Evolutionary conservation across 2,113 vertebrate genomes (phyloP), one percentile per base, ranked within the genome.

Genomic region (Erythrolamprus reginae): DNA sequence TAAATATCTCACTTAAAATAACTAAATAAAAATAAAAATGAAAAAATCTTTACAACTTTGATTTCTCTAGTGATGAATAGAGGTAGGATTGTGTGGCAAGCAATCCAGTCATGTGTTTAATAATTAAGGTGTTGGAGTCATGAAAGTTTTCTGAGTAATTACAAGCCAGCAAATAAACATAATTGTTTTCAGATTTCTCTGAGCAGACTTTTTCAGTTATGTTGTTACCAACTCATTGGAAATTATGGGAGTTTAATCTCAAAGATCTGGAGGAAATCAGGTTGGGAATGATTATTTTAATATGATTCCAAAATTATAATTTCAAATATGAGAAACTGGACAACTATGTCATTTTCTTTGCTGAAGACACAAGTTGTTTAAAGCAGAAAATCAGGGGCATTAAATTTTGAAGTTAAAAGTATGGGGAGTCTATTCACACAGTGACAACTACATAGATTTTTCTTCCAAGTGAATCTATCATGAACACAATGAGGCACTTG

Each of bases 391-490:
- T 52, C 15, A 10, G 26, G 52, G 58, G 61, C 85, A 90, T 56
- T 89, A 90, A 53, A 52, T 5, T n/a, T 42, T 82, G 28, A 82
- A 56, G 87, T 82, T 28, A 21, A 50, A 53, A 50, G 24, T 21
- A 88, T 83, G n/a, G 10, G 65, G 19, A 10, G 26, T 12, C 28
- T 82, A 48, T 82, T 87, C 50, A 87, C 45, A 42, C 23, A 48
- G 42, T 48, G 52, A 87, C 85, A 83, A 33, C 58, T 58, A 70
- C 56, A 56, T 23, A 48, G 6, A 47, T 88, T 92, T 89, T 82
- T 47, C 91, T 77, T 21, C 85, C 52, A 58, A 94, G 90, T 87
- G 94, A 93, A 94, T 94, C 92, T 89, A 95, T 95, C 94, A 95
- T 38, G 82, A 88, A 90, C 84, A 26, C 90, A 91, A 94, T 56